Evolutionary conservation across 2,797 vertebrate species (phyloP).

Genomic region (Gallinago solitaria): DNA sequence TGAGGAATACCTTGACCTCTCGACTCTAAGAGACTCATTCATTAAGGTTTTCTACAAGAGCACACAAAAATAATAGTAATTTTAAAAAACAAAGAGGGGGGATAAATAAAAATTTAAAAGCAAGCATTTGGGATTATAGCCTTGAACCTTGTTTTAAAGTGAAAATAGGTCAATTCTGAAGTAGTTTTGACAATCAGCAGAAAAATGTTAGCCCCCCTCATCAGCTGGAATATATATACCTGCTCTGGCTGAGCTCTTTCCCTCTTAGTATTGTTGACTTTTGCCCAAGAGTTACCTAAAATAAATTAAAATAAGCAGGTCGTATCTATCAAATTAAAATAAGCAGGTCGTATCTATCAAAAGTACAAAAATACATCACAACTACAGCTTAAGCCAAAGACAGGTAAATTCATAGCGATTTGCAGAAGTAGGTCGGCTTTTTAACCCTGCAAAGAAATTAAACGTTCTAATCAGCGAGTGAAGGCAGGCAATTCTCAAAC

Average conservation of each 20-base stretch:
- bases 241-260: background rate
- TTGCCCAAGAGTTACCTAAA: background rate
- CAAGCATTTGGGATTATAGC: background rate
- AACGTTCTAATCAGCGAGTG: background rate
- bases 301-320: background rate
- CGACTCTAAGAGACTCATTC: background rate
- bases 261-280: background rate
- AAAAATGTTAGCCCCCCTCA: background rate
- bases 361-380: background rate
- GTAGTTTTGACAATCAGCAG: background rate
- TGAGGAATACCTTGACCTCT: background rate
- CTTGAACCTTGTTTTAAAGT: background rate
- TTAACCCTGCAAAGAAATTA: background rate
- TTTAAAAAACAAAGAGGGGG: rapidly evolving
- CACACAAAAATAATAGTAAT: background rate
- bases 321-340: background rate
- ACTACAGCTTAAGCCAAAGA: background rate
- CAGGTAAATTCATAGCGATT: background rate
- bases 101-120: background rate
- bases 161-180: background rate
- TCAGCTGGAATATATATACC: background rate
- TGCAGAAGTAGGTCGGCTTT: background rate
- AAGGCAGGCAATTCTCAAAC: background rate
- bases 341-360: background rate
- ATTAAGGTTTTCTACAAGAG: background rate